phyloP scores from a whole-genome alignment of 2,888 invertebrate species.

The Ormyrus nitidulus region DNA sequence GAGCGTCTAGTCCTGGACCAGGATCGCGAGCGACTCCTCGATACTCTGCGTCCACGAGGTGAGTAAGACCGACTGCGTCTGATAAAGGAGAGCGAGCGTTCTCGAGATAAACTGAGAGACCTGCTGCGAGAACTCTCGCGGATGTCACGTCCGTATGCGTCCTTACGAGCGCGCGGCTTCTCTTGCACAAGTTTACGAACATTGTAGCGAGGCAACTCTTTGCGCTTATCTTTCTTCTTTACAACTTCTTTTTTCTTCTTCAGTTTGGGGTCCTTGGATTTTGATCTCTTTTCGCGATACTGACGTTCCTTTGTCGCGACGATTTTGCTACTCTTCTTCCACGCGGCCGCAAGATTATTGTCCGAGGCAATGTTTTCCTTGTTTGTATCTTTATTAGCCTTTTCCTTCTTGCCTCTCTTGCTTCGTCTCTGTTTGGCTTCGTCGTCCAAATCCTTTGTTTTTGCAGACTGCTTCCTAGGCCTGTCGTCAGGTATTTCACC shows the following conservation, averaged over 20 bases:
- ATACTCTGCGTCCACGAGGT: conserved; percentile 41
- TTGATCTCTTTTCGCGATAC: conserved; percentile 81
- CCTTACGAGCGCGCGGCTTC: conserved; percentile 81
- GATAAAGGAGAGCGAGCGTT: conserved; percentile 69
- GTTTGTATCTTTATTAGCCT: conserved; percentile 76
- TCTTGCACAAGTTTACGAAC: conserved; percentile 87
- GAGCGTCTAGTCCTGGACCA: conserved; percentile 61
- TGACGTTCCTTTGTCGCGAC: conserved; percentile 84
- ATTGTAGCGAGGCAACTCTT: conserved; percentile 89
- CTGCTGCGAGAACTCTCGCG: conserved; percentile 66
- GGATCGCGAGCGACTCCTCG: conserved; percentile 61
- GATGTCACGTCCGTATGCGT: conserved; percentile 87
- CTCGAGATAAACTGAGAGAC: conserved; percentile 66
- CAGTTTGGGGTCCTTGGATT: conserved; percentile 73
- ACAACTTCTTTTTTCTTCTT: conserved; percentile 68
- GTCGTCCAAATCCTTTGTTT: conserved; percentile 66
- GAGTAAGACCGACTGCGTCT: conserved; percentile 60
- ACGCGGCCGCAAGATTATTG: conserved; percentile 75
- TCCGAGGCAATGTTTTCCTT: conserved; percentile 76
- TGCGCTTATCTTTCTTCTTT: conserved; percentile 81
- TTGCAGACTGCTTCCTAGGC: conserved; percentile 59
- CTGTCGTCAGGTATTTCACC: conserved; percentile 70
- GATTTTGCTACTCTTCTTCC: conserved; percentile 88
- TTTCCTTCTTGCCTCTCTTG: conserved; percentile 78
- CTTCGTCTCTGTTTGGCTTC: conserved; percentile 49